phyloP scores from a whole-genome alignment of 2,797 vertebrate genomes.

The Pogoniulus pusillus region DNA sequence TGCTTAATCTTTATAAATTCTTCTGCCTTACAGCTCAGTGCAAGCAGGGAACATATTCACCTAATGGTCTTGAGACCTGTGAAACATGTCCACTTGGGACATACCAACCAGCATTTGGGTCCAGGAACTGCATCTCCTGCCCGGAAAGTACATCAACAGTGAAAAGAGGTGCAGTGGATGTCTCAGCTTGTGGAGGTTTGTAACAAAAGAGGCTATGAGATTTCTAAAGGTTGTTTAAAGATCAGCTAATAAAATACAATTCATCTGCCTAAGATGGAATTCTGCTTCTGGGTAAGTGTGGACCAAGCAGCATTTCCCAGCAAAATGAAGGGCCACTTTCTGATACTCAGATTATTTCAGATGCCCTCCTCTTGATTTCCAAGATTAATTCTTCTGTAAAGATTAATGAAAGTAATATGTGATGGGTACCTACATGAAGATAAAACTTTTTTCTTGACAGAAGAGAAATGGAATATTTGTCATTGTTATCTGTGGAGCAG shows the following conservation, averaged over 20 bases:
- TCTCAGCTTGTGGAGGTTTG: conserved; percentile 93
- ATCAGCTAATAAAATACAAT: not conserved
- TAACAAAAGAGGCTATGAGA: not conserved
- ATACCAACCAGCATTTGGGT: conserved; percentile 86
- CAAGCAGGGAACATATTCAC: conserved; percentile 90
- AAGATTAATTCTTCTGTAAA: not conserved
- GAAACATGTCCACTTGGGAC: conserved; percentile 93
- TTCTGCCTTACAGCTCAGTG: conserved; percentile 86
- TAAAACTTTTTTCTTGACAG: not conserved
- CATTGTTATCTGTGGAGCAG: not conserved
- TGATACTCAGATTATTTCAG: not conserved
- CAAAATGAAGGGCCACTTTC: not conserved
- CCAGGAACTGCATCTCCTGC: conserved; percentile 86
- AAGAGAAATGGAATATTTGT: not conserved
- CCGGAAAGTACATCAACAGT: conserved; percentile 89
- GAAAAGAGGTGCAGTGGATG: conserved; percentile 89
- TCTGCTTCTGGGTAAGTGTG: not conserved
- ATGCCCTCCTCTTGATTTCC: not conserved
- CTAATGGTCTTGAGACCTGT: conserved; percentile 92
- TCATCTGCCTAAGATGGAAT: not conserved
- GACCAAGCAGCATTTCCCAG: not conserved
- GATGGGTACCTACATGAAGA: not conserved
- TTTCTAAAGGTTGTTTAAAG: not conserved
- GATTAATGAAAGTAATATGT: not conserved
- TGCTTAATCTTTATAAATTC: not conserved